Percentiles rank a stretch among this genome's conserved stretches.
These are phyloP conservation scores for Tympanoctomys barrerae DNA, from an alignment of 2,797 vertebrate genomes.

Conservation along the genomic window DNA sequence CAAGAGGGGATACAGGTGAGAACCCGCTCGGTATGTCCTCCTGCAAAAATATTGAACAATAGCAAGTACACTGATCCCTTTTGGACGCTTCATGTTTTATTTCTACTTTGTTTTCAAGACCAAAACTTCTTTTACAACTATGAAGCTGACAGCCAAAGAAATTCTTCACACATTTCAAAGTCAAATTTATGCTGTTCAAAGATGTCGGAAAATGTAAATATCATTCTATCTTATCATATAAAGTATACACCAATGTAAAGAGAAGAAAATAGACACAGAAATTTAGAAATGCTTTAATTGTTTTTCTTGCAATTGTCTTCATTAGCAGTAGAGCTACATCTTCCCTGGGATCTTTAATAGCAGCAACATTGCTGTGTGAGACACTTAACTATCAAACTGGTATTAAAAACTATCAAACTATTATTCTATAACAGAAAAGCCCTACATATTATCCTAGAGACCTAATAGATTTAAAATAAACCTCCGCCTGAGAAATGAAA, in stretches of 20 bases:
- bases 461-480: neutral
- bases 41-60: neutral
- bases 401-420: neutral
- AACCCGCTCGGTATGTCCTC: neutral
- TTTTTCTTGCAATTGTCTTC: conserved; percentile 40
- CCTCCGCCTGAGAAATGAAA: conserved; percentile 5
- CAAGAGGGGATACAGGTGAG: neutral
- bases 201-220: conserved; percentile 1
- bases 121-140: conserved; percentile 9
- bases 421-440: conserved; percentile 27
- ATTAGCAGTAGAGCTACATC: neutral
- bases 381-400: neutral
- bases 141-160: neutral
- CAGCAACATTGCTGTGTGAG: conserved; percentile 10
- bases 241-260: neutral
- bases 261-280: neutral
- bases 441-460: neutral
- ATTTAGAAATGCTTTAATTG: conserved; percentile 7
- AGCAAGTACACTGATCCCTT: neutral
- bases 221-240: neutral
- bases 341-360: neutral
- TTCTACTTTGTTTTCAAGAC: conserved; percentile 42
- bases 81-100: neutral
- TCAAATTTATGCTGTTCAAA: neutral
- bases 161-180: conserved; percentile 39